Conservation (phyloP, 2,888 invertebrate genomes). For the Disparrhopalites patrizii region DNA sequence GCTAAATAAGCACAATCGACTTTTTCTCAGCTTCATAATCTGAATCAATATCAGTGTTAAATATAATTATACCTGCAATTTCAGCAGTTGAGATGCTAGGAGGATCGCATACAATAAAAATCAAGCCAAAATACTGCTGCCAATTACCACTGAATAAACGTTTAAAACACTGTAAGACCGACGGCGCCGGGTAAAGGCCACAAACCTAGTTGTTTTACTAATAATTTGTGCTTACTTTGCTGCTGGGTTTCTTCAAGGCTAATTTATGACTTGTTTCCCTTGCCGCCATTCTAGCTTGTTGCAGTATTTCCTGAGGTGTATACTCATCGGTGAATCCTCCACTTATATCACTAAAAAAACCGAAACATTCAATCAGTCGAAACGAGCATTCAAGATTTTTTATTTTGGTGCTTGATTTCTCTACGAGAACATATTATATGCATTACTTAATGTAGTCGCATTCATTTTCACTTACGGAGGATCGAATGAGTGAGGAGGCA, state of each 20-base stretch:
- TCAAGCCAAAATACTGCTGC: neutral
- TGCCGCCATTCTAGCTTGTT: slow-evolving; percentile 68
- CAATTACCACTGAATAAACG: neutral
- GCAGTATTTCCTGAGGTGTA: slow-evolving; percentile 71
- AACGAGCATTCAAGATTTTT: no score
- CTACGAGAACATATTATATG: no score
- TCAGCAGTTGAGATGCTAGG: no score
- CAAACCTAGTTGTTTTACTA: neutral
- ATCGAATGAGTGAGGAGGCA: slow-evolving; percentile 47
- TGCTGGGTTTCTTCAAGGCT: slow-evolving; percentile 56
- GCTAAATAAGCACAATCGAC: no score
- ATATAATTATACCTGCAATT: no score
- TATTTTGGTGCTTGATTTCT: no score
- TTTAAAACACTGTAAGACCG: neutral
- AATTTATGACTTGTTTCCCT: slow-evolving; percentile 65
- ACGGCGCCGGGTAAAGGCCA: no score
- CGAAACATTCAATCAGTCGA: slow-evolving; percentile 6
- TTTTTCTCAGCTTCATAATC: no score
- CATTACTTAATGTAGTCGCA: no score
- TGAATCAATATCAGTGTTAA: no score
- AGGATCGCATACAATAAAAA: neutral
- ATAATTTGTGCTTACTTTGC: slow-evolving; percentile 54
- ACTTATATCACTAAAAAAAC: slow-evolving; percentile 57
- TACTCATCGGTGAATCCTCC: slow-evolving; percentile 73
- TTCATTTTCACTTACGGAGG: slow-evolving; percentile 48